Base-by-base conservation (phyloP, 2,113 vertebrate species). In the Arizona elegans region DNA sequence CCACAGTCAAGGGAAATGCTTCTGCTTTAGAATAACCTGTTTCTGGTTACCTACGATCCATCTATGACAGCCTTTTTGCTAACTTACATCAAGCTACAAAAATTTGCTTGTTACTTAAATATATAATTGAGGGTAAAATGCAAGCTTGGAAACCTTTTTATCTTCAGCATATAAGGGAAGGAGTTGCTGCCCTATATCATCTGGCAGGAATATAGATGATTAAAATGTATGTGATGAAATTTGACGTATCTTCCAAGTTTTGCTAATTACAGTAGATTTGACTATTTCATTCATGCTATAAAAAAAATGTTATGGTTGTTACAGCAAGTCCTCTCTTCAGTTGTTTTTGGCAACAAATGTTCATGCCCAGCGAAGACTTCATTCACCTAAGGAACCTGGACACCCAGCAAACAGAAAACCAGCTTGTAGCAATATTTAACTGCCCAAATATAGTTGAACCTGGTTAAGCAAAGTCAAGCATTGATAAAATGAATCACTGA, bases 401-500 rank as follows among this genome's bases (percentile, higher is more conserved):
- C 89, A 86, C 54, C 85, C 53, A 17, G 85, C 59, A 47, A 70
- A 26, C 38, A 29, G n/a, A 56, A 90, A 87, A 70, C 91, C 58
- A 88, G 43, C 94, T 95, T 93, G 54, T 52, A 92, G 90, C 90
- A 59, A 75, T 94, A 53, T 24, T 87, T 21, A n/a, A 56, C 43
- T 59, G 5, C 50, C 7, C 90, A 92, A 86, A 86, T 47, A 65
- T 91, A 43, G 81, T 9, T 11, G 85, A 94, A 93, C 33, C 11
- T 1, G 50, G 95, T 92, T n/a, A 92, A 91, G 88, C 26, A 24
- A 95, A 95, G 95, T 85, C 93, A 90, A 26, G 90, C 88, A 94
- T 90, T n/a, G 90, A 92, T 38, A 87, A 90, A 93, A 90, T 87
- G 94, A 91, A 47, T 89, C 53, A 95, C 92, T 54, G 0, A 0